Evolutionary conservation across 2,888 invertebrate species (phyloP).

Genomic region (Nowickia ferox): DNA sequence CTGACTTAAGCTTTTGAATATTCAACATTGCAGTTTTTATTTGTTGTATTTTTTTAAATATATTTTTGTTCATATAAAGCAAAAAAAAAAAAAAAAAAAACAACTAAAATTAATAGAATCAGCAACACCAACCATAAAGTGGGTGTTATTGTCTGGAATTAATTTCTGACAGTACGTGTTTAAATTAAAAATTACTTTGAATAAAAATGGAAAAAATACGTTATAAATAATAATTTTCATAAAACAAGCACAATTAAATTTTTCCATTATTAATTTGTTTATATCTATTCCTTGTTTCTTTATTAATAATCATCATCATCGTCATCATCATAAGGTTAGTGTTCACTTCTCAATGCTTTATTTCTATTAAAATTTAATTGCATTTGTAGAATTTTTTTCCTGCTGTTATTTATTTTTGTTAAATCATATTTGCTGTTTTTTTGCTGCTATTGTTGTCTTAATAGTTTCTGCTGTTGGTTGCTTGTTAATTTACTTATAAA

Average conservation of each 20-base stretch:
- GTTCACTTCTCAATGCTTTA: constrained; percentile 45
- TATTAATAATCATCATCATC: constrained; percentile 30
- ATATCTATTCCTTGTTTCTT: constrained; percentile 45
- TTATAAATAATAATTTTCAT: constrained; percentile 11
- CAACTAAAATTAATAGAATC: constrained; percentile 34
- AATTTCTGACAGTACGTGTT: constrained; percentile 66
- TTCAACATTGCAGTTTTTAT: constrained; percentile 40
- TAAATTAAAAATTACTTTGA: constrained; percentile 59
- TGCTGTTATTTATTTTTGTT: background rate
- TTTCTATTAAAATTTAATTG: constrained; percentile 62
- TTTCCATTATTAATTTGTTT: constrained; percentile 43
- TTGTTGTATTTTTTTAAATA: background rate
- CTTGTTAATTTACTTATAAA: constrained; percentile 39
- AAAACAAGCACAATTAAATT: constrained; percentile 28
- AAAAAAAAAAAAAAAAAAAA: constrained; percentile 17
- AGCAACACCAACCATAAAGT: constrained; percentile 46
- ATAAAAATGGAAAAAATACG: constrained; percentile 4
- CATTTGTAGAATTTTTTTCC: constrained; percentile 45
- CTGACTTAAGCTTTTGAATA: constrained; percentile 52
- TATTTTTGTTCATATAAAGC: background rate
- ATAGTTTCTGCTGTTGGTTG: constrained; percentile 25
- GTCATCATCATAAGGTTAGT: constrained; percentile 20
- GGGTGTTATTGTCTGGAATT: constrained; percentile 69
- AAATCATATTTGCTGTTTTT: constrained; percentile 12
- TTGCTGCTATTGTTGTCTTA: constrained; percentile 23